Percentiles rank a stretch among this genome's conserved stretches.
Conservation (phyloP, 35 echinoderm and acorn worm species). For the Ophioderma brevispina region DNA sequence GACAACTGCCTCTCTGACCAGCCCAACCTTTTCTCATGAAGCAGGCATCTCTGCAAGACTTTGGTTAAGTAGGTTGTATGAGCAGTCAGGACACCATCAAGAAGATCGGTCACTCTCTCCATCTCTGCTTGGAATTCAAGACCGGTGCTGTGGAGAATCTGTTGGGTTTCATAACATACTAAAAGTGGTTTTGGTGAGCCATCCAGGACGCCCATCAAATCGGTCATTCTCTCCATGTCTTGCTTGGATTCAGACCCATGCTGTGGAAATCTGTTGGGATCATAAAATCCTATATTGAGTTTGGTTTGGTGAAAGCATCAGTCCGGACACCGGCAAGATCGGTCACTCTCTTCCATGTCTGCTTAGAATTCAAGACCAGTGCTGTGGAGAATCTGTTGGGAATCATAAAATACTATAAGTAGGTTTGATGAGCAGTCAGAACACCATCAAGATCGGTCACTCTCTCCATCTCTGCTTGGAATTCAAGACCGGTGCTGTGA, state of each 20-base stretch:
- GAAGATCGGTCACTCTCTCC: constrained; percentile 48
- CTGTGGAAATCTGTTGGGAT: too few relatives aligned
- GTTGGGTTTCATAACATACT: too few relatives aligned
- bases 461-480: constrained; percentile 50
- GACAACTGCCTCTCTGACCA: constrained; percentile 87
- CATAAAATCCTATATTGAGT: too few relatives aligned
- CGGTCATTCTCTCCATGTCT: too few relatives aligned
- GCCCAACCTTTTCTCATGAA: constrained; percentile 77
- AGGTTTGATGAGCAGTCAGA: constrained; percentile 58
- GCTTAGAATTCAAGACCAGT: constrained; percentile 86
- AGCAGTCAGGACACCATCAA: constrained; percentile 62
- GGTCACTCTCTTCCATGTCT: constrained; percentile 29
- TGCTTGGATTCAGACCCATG: too few relatives aligned
- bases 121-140: constrained; percentile 77
- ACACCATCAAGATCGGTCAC: constrained; percentile 70
- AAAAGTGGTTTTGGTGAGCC: too few relatives aligned
- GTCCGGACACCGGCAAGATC: constrained; percentile 68
- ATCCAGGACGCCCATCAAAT: too few relatives aligned
- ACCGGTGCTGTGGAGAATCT: constrained; percentile 95
- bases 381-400: constrained; percentile 95
- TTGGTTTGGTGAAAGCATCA: too few relatives aligned
- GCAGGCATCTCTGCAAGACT: constrained; percentile 81
- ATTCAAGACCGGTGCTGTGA: constrained; percentile 90
- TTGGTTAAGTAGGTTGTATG: constrained; percentile 78
- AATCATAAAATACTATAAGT: too few relatives aligned